phyloP scores from a whole-genome alignment of 2,113 vertebrate species.

The Strix uralensis region DNA sequence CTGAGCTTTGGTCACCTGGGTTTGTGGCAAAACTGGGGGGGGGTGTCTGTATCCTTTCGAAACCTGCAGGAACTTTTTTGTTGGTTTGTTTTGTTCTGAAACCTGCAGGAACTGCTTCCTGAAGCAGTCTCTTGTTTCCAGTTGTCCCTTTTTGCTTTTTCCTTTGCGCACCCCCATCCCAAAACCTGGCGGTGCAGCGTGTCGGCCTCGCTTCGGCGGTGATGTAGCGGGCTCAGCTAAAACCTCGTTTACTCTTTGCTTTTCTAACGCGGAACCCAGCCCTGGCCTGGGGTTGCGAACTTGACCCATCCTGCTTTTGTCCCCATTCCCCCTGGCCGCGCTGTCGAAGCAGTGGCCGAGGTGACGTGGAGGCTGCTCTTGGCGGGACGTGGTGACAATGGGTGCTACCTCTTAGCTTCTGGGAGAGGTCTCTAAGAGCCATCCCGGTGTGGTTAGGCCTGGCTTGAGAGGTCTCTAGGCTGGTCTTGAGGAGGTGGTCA shows the following conservation, averaged over 20 bases:
- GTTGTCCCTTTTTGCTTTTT: neutral
- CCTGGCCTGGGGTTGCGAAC: neutral
- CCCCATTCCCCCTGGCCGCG: fast-evolving
- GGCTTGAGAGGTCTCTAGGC: neutral
- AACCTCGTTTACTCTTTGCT: neutral
- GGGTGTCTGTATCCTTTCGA: neutral
- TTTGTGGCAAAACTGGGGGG: neutral
- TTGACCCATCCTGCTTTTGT: neutral
- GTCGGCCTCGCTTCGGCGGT: too few relatives aligned
- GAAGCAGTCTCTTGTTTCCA: neutral
- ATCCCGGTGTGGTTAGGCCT: neutral
- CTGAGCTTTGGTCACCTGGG: neutral
- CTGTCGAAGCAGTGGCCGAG: neutral
- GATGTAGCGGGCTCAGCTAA: neutral
- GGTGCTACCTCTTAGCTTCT: neutral
- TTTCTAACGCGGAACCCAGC: neutral
- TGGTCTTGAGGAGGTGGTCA: neutral
- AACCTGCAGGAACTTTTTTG: neutral
- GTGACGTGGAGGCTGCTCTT: neutral
- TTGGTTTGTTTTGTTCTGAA: neutral
- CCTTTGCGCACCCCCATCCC: too few relatives aligned
- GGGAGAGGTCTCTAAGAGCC: neutral
- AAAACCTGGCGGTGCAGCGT: too few relatives aligned
- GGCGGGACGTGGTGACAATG: fast-evolving
- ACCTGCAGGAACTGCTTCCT: neutral